A percentile compares a stretch with the other conserved stretches of the same genome.
Conservation (phyloP, 2,113 vertebrate species). For the Canis aureus region DNA sequence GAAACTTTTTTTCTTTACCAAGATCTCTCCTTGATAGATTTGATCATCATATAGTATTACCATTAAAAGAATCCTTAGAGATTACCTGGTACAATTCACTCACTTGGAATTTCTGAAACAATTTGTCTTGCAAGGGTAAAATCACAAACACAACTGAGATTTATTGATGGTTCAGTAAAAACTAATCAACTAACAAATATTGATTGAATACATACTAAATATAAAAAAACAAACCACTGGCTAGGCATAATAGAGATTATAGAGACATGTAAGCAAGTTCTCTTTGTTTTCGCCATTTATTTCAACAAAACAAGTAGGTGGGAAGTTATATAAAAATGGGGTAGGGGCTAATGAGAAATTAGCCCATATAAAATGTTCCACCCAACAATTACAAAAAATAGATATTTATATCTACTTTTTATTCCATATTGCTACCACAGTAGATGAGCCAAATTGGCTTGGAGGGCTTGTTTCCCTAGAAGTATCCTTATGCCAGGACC, state of each 20-base stretch:
- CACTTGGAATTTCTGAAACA: slow-evolving; percentile 27
- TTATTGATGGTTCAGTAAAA: slow-evolving; percentile 46
- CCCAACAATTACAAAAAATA: not conserved
- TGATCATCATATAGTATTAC: not conserved
- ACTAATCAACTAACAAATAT: slow-evolving; percentile 36
- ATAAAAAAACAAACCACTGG: not conserved
- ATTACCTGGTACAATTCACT: not conserved
- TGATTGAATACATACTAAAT: not conserved
- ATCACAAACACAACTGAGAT: slow-evolving; percentile 12
- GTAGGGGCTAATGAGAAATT: slow-evolving; percentile 7
- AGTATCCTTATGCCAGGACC: not conserved
- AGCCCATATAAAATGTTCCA: not conserved
- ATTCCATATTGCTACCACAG: not conserved
- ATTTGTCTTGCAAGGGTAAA: slow-evolving; percentile 28
- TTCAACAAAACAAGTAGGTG: not conserved
- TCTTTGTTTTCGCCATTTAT: slow-evolving; percentile 9
- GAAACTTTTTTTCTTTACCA: not conserved
- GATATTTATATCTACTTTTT: not conserved
- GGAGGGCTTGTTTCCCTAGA: not conserved
- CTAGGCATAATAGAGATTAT: not conserved
- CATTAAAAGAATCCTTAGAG: not conserved
- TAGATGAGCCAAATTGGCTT: not conserved
- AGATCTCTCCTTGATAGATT: not conserved
- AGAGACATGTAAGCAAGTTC: not conserved
- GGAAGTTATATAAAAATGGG: not conserved